Percentiles rank a stretch among this genome's conserved stretches.
Evolutionary conservation across 1,140 invertebrate species (phyloP).

Genomic region (Lerema accius): DNA sequence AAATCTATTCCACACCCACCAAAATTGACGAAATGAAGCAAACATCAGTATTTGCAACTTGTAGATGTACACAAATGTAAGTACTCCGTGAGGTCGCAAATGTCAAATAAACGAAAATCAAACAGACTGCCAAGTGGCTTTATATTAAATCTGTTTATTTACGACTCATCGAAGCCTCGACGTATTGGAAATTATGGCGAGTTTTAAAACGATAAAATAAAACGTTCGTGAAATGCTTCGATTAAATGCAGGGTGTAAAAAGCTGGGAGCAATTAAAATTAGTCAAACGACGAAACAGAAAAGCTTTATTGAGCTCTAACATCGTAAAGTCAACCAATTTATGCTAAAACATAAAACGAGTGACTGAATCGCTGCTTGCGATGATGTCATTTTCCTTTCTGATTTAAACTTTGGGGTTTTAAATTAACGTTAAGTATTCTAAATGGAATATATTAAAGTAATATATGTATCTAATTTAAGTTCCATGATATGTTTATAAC

Average conservation of each 20-base stretch:
- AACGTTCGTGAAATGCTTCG: constrained; percentile 53
- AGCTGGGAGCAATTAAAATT: constrained; percentile 68
- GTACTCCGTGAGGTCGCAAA: constrained; percentile 25
- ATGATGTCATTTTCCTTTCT: constrained; percentile 33
- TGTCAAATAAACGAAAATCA: constrained; percentile 53
- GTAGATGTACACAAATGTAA: constrained; percentile 24
- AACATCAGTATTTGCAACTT: constrained; percentile 31
- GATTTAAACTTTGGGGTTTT: constrained; percentile 13
- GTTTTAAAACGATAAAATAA: constrained; percentile 62
- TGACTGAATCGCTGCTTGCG: constrained; percentile 44
- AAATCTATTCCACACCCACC: constrained; percentile 18
- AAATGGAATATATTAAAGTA: not conserved
- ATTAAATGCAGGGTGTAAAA: constrained; percentile 54
- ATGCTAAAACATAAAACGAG: constrained; percentile 49
- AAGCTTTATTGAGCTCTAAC: constrained; percentile 54
- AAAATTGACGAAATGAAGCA: constrained; percentile 24
- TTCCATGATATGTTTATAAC: too few relatives aligned
- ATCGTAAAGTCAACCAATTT: constrained; percentile 66
- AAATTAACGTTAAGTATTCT: not conserved
- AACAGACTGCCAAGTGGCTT: constrained; percentile 54
- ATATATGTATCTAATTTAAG: too few relatives aligned
- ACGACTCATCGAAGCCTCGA: constrained; percentile 50
- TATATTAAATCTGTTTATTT: constrained; percentile 65
- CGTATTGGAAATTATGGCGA: constrained; percentile 59
- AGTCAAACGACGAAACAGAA: constrained; percentile 61